Evolutionary conservation across 2,888 invertebrate species (phyloP), one percentile per base, ranked within the genome.

Genomic region (Spodoptera picta): DNA sequence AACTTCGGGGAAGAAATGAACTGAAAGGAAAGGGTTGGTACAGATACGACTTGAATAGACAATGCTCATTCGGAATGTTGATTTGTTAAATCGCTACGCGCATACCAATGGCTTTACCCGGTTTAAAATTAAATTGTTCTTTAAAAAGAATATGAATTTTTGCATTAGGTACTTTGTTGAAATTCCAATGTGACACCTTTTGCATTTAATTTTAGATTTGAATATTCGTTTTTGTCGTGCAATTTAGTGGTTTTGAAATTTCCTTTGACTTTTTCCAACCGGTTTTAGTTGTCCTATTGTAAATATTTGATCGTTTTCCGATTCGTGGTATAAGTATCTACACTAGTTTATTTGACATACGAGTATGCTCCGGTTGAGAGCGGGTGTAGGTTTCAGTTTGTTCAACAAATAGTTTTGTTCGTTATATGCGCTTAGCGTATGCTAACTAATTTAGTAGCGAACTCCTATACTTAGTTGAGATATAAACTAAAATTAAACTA

Each of bases 21-120:
- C 89, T 87, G 90, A 83, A 86, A 87, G 83, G 81, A 88, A 92
- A 92, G 92, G 93, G 92, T 92, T 92, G 86, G 71, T 61, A 59
- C 64, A 68, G 65, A 88, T 92, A 88, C 77, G 88, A 70, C 63
- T 64, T 43, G 92, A 91, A 92, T 92, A 82, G 81, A 83, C 82
- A 91, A 87, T 86, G 82, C 76, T 75, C 70, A 81, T 80, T 84
- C 76, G 77, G 75, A 83, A 86, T 87, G 90, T 90, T 91, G 92
- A 92, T 92, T 92, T 90, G 90, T 85, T 83, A 86, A 86, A 83
- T 82, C 85, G 82, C 79, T 76, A 67, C 77, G 75, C 71, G 92
- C 90, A 93, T 93, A 91, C 88, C 82, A 87, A 92, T 88, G 75
- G 75, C 73, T 65, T 77, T 61, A 69, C 60, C 65, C 58, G 83